Conservation (phyloP, 2,888 invertebrate species). For the Andrena flavipes region DNA sequence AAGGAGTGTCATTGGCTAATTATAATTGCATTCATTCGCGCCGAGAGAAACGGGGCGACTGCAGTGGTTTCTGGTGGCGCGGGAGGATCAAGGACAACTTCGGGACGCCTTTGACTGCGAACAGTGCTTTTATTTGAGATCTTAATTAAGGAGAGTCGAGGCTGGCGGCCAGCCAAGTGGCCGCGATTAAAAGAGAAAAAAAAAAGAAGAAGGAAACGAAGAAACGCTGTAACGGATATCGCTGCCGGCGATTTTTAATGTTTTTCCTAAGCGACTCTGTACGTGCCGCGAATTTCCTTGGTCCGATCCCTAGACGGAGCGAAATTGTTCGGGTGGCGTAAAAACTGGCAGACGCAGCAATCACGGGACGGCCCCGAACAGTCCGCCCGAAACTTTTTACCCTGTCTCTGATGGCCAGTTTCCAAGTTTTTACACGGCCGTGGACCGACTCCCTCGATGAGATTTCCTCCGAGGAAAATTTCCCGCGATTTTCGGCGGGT, state of each 20-base stretch:
- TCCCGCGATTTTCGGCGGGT: conserved; percentile 15
- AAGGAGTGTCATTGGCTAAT: neutral
- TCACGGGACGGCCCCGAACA: conserved; percentile 39
- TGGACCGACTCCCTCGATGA: conserved; percentile 26
- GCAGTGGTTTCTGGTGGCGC: neutral
- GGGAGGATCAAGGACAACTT: conserved; percentile 8
- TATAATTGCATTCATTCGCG: neutral
- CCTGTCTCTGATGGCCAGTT: conserved; percentile 52
- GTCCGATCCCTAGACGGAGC: conserved; percentile 27
- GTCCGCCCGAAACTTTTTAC: conserved; percentile 48
- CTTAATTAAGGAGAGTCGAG: conserved; percentile 50
- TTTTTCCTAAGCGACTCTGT: conserved; percentile 57
- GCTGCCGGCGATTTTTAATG: conserved; percentile 59
- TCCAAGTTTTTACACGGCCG: conserved; percentile 56
- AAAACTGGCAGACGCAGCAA: conserved; percentile 59
- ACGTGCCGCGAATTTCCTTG: conserved; percentile 55
- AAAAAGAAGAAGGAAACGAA: neutral
- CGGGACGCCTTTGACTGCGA: conserved; percentile 29
- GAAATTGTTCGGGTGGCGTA: conserved; percentile 55
- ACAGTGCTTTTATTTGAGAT: conserved; percentile 34
- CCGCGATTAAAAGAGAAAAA: conserved; percentile 21
- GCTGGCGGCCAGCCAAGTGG: conserved; percentile 35
- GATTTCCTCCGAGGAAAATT: conserved; percentile 23
- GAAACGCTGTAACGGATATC: conserved; percentile 44
- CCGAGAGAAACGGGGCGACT: neutral